These are phyloP conservation scores for Polylopha cassiicola DNA, from an alignment of 2,888 invertebrate species.

Conservation along the genomic window DNA sequence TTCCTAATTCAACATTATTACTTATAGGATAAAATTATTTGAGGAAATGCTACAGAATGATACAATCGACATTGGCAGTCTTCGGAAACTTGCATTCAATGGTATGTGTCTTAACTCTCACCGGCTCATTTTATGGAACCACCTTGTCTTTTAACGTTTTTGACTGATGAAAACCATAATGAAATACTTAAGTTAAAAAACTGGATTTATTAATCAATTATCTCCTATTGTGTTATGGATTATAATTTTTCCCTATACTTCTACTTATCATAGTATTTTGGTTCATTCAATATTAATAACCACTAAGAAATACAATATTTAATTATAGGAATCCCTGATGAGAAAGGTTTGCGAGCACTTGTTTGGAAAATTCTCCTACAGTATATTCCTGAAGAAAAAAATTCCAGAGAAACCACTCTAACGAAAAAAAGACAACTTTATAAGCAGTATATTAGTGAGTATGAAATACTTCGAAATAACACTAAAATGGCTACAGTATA, in stretches of 20 bases:
- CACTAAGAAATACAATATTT: too few species aligned
- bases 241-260: too few species aligned
- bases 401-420: conserved; percentile 82
- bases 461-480: too few species aligned
- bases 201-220: too few species aligned
- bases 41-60: conserved; percentile 83
- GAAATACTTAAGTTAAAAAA: too few species aligned
- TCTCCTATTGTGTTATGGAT: too few species aligned
- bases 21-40: conserved; percentile 87
- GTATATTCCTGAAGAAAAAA: conserved; percentile 85
- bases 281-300: too few species aligned
- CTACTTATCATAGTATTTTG: too few species aligned
- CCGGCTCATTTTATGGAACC: too few species aligned
- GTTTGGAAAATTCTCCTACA: conserved; percentile 94
- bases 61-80: conserved; percentile 81
- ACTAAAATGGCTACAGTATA: too few species aligned
- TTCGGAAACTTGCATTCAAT: conserved; percentile 86
- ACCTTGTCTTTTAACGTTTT: too few species aligned
- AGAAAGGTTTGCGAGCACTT: conserved; percentile 86
- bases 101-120: conserved; percentile 75
- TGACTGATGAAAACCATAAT: too few species aligned
- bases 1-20: conserved; percentile 7
- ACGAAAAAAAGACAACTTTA: conserved; percentile 87
- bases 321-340: conserved; percentile 91
- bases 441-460: conserved; percentile 85